Evolutionary conservation across 2,113 vertebrate species (phyloP).

Genomic region (Salvator merianae): DNA sequence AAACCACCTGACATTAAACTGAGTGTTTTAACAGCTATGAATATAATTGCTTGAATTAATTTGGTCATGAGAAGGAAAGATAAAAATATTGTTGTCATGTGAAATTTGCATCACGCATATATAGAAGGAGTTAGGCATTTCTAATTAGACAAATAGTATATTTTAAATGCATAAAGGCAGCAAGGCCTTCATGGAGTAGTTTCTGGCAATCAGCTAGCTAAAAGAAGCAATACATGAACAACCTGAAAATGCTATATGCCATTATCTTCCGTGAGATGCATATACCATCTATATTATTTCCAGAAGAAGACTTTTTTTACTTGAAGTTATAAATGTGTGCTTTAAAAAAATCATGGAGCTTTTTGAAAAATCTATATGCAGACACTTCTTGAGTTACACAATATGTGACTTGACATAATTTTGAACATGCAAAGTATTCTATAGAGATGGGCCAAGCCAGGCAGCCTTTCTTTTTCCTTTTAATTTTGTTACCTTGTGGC

Average conservation of each 20-base stretch:
- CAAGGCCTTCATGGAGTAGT: not conserved
- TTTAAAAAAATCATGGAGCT: conserved; percentile 5
- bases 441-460: too few species aligned
- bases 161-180: not conserved
- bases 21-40: conserved; percentile 1
- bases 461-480: too few species aligned
- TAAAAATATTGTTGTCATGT: not conserved
- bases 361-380: not conserved
- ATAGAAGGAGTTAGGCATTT: not conserved
- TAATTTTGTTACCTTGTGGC: too few species aligned
- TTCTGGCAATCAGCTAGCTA: not conserved
- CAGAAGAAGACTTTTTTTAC: not conserved
- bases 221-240: not conserved
- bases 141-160: not conserved
- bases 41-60: conserved; percentile 37
- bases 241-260: not conserved
- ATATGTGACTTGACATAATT: too few species aligned
- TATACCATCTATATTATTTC: not conserved
- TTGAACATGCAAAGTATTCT: too few species aligned
- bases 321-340: not conserved
- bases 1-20: conserved; percentile 14
- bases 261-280: not conserved
- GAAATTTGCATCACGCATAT: not conserved
- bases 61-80: conserved; percentile 21
- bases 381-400: too few species aligned